Conservation (phyloP, 2,113 vertebrate species). For the Ariopsis seemanni region DNA sequence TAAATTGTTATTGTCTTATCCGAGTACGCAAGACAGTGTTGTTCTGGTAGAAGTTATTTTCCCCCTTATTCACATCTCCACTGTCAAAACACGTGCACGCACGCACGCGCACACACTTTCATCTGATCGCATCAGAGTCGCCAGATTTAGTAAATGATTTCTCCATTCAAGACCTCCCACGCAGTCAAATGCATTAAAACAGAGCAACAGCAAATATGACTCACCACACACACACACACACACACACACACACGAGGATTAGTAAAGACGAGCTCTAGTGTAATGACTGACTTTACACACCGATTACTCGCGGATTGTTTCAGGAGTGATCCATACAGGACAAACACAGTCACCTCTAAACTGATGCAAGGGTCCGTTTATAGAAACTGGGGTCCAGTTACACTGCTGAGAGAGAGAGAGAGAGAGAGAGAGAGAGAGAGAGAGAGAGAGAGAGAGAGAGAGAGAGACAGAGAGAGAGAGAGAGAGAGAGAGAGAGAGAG, state of each 20-base stretch:
- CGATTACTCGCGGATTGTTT: not conserved
- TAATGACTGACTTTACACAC: not conserved
- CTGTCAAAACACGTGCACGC: not conserved
- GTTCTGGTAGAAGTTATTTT: not conserved
- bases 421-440: no score
- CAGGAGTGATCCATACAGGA: not conserved
- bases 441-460: no score
- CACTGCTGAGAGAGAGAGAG: not conserved
- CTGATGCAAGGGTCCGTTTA: slow-evolving; percentile 24
- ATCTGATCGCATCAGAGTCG: not conserved
- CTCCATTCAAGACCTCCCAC: no score
- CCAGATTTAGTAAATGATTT: no score
- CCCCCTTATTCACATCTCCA: not conserved
- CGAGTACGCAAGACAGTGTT: not conserved
- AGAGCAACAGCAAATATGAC: no score
- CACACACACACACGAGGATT: not conserved
- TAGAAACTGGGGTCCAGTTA: slow-evolving; percentile 40
- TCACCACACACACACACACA: not conserved
- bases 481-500: no score
- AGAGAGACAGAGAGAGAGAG: no score
- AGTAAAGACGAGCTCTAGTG: not conserved
- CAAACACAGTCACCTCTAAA: slow-evolving; percentile 22
- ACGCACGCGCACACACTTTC: not conserved
- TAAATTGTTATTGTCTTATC: not conserved
- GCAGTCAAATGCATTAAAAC: no score